Conservation (phyloP, 2,888 invertebrate genomes). For the Tetanocera ferruginea region DNA sequence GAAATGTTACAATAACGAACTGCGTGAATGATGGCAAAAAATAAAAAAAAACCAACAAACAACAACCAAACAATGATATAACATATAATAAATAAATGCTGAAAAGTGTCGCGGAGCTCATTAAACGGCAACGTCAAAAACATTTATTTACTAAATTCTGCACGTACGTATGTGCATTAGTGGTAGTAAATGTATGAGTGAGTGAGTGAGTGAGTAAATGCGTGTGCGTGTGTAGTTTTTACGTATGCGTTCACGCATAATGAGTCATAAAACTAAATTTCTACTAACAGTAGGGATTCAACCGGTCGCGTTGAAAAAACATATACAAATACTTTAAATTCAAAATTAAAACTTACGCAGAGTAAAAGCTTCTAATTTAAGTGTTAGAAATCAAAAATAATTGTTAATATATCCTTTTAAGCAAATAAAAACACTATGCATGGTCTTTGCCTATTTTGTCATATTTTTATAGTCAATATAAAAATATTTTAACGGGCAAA, state of each 20-base stretch:
- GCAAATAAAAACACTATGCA: no score
- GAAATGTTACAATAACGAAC: background rate
- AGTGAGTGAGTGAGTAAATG: constrained; percentile 25
- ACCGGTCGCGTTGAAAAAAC: background rate
- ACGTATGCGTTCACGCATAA: constrained; percentile 32
- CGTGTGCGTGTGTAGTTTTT: constrained; percentile 44
- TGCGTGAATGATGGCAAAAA: background rate
- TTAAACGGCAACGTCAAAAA: constrained; percentile 15
- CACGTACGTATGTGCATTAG: constrained; percentile 4
- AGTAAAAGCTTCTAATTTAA: no score
- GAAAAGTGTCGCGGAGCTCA: constrained; percentile 29
- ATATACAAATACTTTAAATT: no score
- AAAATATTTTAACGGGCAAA: no score
- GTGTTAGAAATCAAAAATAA: no score
- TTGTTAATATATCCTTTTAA: background rate
- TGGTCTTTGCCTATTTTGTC: no score
- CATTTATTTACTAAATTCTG: background rate
- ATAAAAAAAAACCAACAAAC: background rate
- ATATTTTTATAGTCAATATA: no score
- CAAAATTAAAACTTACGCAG: no score
- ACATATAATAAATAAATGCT: background rate
- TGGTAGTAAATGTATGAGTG: background rate
- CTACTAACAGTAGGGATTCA: background rate
- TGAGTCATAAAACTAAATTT: constrained; percentile 34
- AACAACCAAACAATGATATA: background rate